These are phyloP conservation scores for Mechanitis messenoides DNA, from an alignment of 2,888 invertebrate genomes.

Conservation along the genomic window DNA sequence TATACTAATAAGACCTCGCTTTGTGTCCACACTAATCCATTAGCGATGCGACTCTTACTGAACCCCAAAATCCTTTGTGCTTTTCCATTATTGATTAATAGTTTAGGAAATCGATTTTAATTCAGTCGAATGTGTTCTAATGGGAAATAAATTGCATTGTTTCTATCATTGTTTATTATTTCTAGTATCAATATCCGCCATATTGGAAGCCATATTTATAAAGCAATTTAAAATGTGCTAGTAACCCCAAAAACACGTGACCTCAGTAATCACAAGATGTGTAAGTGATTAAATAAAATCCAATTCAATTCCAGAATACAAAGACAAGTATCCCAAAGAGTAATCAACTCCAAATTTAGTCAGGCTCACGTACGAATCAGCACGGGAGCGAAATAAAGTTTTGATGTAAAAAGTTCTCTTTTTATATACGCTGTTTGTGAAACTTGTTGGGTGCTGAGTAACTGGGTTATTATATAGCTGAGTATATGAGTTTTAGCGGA, in stretches of 20 bases:
- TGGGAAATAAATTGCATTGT: slow-evolving; percentile 1
- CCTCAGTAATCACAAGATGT: neutral
- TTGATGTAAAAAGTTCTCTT: slow-evolving; percentile 76
- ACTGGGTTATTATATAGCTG: slow-evolving; percentile 21
- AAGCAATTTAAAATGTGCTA: neutral
- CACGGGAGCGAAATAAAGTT: slow-evolving; percentile 66
- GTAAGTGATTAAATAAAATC: neutral
- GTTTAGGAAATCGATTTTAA: slow-evolving; percentile 9
- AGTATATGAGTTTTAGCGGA: slow-evolving; percentile 8
- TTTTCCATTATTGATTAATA: slow-evolving; percentile 26
- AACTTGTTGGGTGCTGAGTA: slow-evolving; percentile 38
- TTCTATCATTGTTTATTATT: slow-evolving; percentile 2
- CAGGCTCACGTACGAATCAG: slow-evolving; percentile 69
- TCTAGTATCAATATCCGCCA: neutral
- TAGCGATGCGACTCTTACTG: slow-evolving; percentile 61
- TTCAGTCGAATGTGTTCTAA: slow-evolving; percentile 2
- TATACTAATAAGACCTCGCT: slow-evolving; percentile 23
- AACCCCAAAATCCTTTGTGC: slow-evolving; percentile 31
- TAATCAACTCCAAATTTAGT: slow-evolving; percentile 68
- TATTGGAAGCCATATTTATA: neutral
- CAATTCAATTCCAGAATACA: slow-evolving; percentile 9
- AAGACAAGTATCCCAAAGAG: slow-evolving; percentile 40
- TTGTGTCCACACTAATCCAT: slow-evolving; percentile 62
- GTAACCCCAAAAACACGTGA: neutral
- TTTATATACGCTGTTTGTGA: slow-evolving; percentile 65